Evolutionary conservation across 2,888 invertebrate genomes (phyloP).

Genomic region (Eupeodes latifasciatus): DNA sequence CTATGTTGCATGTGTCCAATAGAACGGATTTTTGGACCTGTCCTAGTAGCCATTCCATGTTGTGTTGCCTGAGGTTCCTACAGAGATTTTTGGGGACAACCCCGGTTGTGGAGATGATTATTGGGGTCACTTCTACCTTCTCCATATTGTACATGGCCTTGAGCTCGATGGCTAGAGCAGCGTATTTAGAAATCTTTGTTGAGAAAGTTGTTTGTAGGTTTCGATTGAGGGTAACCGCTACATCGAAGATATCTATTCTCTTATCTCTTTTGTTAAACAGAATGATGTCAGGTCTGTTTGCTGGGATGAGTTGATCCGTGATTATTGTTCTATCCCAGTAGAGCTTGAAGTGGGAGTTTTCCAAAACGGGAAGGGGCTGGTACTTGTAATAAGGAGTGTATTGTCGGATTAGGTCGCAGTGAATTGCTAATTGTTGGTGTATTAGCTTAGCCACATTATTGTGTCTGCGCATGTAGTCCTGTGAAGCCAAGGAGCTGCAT

Average conservation of each 20-base stretch:
- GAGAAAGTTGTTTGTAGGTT: too few species aligned
- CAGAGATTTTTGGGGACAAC: not conserved
- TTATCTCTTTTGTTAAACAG: not conserved
- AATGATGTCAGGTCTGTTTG: not conserved
- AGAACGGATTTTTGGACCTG: too few species aligned
- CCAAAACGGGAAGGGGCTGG: not conserved
- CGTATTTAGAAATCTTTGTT: too few species aligned
- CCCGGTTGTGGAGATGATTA: not conserved
- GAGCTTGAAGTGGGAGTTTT: not conserved
- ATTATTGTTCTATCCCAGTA: slow-evolving; percentile 6
- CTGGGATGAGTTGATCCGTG: not conserved
- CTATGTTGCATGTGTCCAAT: too few species aligned
- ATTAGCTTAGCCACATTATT: not conserved
- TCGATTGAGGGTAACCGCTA: too few species aligned
- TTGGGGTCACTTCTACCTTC: too few species aligned
- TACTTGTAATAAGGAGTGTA: not conserved
- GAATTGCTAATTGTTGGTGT: not conserved
- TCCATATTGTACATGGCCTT: too few species aligned
- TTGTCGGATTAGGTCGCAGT: not conserved
- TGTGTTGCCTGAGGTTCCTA: not conserved
- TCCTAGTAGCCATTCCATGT: too few species aligned
- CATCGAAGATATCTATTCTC: not conserved
- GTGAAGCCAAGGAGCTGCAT: not conserved
- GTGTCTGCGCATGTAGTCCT: slow-evolving; percentile 17
- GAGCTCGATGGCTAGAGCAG: too few species aligned